A percentile compares a stretch with the other conserved stretches of the same genome.
phyloP scores from a whole-genome alignment of 2,888 invertebrate genomes.

The Oxytorus armatus region DNA sequence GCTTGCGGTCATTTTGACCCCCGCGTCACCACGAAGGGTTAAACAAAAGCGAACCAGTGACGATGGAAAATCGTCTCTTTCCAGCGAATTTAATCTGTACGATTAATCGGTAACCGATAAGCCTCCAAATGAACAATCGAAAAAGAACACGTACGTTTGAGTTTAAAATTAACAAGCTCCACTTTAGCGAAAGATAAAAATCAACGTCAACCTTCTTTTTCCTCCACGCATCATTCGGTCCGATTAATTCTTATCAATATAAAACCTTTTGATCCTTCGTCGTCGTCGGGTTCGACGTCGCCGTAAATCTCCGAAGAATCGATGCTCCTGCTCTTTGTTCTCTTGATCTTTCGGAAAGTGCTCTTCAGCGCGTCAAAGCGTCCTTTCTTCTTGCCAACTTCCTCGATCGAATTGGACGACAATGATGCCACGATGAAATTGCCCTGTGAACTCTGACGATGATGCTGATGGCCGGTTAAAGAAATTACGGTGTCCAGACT shows the following conservation, averaged over 20 bases:
- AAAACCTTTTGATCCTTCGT: slow-evolving; percentile 69
- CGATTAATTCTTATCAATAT: background rate
- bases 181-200: slow-evolving; percentile 19
- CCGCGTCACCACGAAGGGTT: no score
- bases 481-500: slow-evolving; percentile 77
- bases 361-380: slow-evolving; percentile 77
- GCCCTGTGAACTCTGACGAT: slow-evolving; percentile 21
- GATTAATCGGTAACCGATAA: no score
- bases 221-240: background rate
- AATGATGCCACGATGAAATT: slow-evolving; percentile 23
- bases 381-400: slow-evolving; percentile 74
- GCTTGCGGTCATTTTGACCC: no score
- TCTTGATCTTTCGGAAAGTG: slow-evolving; percentile 79
- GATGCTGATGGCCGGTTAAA: background rate
- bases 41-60: no score
- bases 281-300: slow-evolving; percentile 68
- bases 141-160: no score
- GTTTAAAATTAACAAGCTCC: slow-evolving; percentile 13
- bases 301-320: slow-evolving; percentile 68
- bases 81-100: no score
- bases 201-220: background rate
- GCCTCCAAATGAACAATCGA: no score
- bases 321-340: slow-evolving; percentile 71
- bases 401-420: slow-evolving; percentile 60
- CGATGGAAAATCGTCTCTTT: no score